phyloP scores from a whole-genome alignment of 1,140 invertebrate genomes.

The Polypedilum vanderplanki region DNA sequence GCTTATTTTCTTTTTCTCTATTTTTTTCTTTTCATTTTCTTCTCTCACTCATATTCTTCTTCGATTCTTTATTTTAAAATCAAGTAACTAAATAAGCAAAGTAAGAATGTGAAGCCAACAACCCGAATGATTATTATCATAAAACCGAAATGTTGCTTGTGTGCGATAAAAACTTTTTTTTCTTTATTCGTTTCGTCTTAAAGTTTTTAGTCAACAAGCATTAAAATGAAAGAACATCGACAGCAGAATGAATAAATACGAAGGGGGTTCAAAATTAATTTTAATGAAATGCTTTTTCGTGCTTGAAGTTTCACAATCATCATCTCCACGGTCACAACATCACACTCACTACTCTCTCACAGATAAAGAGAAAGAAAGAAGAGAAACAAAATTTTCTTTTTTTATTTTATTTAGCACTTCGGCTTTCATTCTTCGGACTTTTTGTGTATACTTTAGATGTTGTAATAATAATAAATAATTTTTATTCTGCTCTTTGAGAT shows the following conservation, averaged over 20 bases:
- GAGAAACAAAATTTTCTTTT: no score
- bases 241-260: not conserved
- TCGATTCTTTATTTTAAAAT: not conserved
- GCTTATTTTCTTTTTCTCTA: no score
- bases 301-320: not conserved
- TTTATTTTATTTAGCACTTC: not conserved
- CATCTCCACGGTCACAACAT: not conserved
- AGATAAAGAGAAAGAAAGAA: not conserved
- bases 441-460: not conserved
- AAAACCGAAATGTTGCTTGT: not conserved
- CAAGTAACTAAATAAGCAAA: not conserved
- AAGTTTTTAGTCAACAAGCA: no score
- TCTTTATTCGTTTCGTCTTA: no score
- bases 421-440: slow-evolving; percentile 16
- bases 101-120: slow-evolving; percentile 1
- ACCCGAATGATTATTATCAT: slow-evolving; percentile 5
- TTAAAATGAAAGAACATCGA: no score
- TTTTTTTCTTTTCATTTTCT: not conserved
- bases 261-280: slow-evolving; percentile 5
- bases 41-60: not conserved
- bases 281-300: slow-evolving; percentile 5
- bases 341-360: not conserved
- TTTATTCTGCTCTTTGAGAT: not conserved
- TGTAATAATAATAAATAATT: not conserved
- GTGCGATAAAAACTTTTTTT: no score